phyloP scores from a whole-genome alignment of 1,140 invertebrate genomes.

The Panulirus ornatus region DNA sequence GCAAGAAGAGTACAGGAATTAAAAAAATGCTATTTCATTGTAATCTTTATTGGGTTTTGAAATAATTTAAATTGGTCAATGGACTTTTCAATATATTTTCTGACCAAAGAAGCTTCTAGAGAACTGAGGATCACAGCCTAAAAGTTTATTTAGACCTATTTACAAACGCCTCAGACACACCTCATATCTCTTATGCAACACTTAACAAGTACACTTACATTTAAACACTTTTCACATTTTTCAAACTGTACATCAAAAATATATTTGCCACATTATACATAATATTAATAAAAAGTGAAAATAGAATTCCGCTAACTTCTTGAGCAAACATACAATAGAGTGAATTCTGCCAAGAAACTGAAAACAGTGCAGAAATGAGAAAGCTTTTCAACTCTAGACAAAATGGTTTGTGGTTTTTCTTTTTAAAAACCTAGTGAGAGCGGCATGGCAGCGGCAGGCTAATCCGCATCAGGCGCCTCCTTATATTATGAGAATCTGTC shows the following conservation, averaged over 20 bases:
- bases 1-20: too few species aligned
- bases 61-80: slow-evolving; percentile 73
- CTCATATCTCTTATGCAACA: slow-evolving; percentile 70
- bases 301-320: slow-evolving; percentile 73
- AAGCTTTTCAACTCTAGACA: slow-evolving; percentile 56
- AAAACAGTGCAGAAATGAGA: slow-evolving; percentile 58
- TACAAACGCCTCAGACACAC: slow-evolving; percentile 72
- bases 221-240: slow-evolving; percentile 69
- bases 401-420: slow-evolving; percentile 39
- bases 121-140: slow-evolving; percentile 74
- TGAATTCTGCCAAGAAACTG: slow-evolving; percentile 70
- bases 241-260: slow-evolving; percentile 74
- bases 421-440: slow-evolving; percentile 46
- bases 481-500: slow-evolving; percentile 66
- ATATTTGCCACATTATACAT: slow-evolving; percentile 73
- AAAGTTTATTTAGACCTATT: slow-evolving; percentile 73
- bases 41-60: slow-evolving; percentile 71
- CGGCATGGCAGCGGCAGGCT: slow-evolving; percentile 42
- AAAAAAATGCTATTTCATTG: slow-evolving; percentile 56
- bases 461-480: slow-evolving; percentile 48
- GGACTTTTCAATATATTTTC: slow-evolving; percentile 69
- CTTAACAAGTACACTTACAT: slow-evolving; percentile 73
- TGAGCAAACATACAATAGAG: slow-evolving; percentile 73
- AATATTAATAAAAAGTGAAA: slow-evolving; percentile 74
- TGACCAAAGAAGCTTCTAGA: slow-evolving; percentile 73